Conservation (phyloP, 2,888 invertebrate species). For the Eupithecia inturbata region DNA sequence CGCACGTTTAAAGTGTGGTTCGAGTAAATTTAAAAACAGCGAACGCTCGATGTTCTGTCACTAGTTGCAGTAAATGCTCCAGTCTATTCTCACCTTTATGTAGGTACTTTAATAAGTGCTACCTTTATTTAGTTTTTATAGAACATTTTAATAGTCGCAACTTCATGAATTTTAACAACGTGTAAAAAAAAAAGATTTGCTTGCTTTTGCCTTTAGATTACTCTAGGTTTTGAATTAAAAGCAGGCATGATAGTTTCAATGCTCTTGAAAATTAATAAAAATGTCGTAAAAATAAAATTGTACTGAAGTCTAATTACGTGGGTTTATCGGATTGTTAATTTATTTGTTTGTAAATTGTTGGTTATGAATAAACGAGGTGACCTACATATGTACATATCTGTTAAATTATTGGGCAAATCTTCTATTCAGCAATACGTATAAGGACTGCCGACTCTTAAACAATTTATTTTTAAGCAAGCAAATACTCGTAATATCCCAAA, state of each 20-base stretch:
- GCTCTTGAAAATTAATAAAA: conserved; percentile 1
- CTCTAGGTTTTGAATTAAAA: neutral
- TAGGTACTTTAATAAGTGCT: neutral
- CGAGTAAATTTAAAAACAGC: too few species aligned
- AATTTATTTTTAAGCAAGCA: too few species aligned
- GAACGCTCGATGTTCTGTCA: too few species aligned
- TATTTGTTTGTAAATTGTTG: neutral
- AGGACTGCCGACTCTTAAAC: too few species aligned
- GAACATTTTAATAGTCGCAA: neutral
- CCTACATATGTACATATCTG: neutral
- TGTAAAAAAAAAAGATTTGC: neutral
- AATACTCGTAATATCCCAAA: too few species aligned
- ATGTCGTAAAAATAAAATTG: too few species aligned
- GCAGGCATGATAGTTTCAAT: neutral
- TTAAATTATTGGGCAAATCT: neutral
- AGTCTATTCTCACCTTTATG: neutral
- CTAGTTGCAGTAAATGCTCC: too few species aligned
- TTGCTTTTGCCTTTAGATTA: neutral
- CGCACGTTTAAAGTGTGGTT: too few species aligned
- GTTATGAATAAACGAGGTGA: neutral
- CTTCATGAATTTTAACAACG: neutral
- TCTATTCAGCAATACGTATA: too few species aligned
- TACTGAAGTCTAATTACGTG: neutral
- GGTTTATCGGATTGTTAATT: neutral
- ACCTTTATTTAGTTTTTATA: neutral